Evolutionary conservation across 2,888 invertebrate genomes (phyloP).

Genomic region (Ophioninae sp.): DNA sequence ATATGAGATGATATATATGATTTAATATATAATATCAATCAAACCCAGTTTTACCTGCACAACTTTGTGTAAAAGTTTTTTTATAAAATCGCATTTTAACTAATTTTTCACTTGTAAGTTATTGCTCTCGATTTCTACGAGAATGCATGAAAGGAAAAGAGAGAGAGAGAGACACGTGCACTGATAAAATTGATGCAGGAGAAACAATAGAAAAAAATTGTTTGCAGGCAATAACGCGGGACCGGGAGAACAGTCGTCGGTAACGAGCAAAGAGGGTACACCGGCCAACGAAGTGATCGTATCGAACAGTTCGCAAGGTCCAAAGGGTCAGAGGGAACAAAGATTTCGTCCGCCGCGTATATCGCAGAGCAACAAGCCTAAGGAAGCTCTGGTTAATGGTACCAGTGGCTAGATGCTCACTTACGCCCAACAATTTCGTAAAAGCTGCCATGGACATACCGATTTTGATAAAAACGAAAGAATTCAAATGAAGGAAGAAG

Average conservation of each 20-base stretch:
- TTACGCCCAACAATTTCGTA: constrained; percentile 28
- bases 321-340: constrained; percentile 79
- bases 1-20: too few species aligned
- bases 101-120: too few species aligned
- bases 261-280: constrained; percentile 76
- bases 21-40: too few species aligned
- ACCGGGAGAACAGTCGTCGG: constrained; percentile 77
- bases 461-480: constrained; percentile 39
- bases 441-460: constrained; percentile 52
- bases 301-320: constrained; percentile 77
- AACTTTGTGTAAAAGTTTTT: too few species aligned
- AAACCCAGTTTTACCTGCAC: too few species aligned
- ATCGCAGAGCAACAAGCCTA: constrained; percentile 82
- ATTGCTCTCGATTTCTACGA: too few species aligned
- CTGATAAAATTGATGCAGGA: neutral
- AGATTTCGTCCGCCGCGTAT: constrained; percentile 77
- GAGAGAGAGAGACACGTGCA: too few species aligned
- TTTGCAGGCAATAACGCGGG: constrained; percentile 76
- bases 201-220: constrained; percentile 48
- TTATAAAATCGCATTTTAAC: too few species aligned
- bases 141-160: too few species aligned
- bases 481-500: constrained; percentile 32
- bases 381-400: constrained; percentile 87
- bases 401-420: constrained; percentile 81
- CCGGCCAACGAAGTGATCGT: constrained; percentile 76